These are phyloP conservation scores for Atopsyche davidsoni DNA, from an alignment of 1,140 invertebrate species.

Conservation along the genomic window DNA sequence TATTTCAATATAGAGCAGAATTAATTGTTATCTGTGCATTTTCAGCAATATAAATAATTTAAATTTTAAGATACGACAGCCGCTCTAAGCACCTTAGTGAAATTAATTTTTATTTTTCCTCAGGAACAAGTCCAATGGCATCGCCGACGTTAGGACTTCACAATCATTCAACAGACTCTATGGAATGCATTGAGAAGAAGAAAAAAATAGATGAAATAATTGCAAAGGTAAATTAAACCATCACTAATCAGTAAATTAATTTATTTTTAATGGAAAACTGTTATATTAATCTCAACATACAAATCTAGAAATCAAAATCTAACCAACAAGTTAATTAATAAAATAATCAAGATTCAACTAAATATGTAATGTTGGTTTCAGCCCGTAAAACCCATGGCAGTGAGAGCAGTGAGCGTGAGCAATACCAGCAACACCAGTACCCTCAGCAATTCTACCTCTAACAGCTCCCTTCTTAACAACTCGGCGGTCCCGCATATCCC, in stretches of 20 bases:
- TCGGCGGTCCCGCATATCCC: neutral
- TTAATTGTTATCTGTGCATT: too few species aligned
- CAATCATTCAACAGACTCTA: conserved; percentile 73
- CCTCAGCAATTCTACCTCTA: conserved; percentile 16
- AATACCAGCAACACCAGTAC: conserved; percentile 33
- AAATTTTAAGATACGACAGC: too few species aligned
- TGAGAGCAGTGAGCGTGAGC: conserved; percentile 52
- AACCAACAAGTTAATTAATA: too few species aligned
- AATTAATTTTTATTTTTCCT: conserved; percentile 10
- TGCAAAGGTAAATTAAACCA: conserved; percentile 43
- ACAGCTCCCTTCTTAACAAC: conserved; percentile 2
- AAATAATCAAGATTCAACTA: neutral
- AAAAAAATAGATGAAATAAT: conserved; percentile 54
- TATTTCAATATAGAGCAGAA: too few species aligned
- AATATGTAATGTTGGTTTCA: conserved; percentile 30
- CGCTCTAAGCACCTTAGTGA: too few species aligned
- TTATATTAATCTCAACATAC: too few species aligned
- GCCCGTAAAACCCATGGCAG: conserved; percentile 68
- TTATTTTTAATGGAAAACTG: too few species aligned
- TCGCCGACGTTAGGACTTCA: conserved; percentile 53
- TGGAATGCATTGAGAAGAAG: conserved; percentile 67
- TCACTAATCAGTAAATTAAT: too few species aligned
- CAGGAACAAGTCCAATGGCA: conserved; percentile 44
- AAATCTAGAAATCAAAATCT: too few species aligned
- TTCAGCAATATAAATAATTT: too few species aligned